A percentile compares a stretch with the other conserved stretches of the same genome.
Evolutionary conservation across 2,888 invertebrate species (phyloP).

Genomic region (Priocnemis perturbator): DNA sequence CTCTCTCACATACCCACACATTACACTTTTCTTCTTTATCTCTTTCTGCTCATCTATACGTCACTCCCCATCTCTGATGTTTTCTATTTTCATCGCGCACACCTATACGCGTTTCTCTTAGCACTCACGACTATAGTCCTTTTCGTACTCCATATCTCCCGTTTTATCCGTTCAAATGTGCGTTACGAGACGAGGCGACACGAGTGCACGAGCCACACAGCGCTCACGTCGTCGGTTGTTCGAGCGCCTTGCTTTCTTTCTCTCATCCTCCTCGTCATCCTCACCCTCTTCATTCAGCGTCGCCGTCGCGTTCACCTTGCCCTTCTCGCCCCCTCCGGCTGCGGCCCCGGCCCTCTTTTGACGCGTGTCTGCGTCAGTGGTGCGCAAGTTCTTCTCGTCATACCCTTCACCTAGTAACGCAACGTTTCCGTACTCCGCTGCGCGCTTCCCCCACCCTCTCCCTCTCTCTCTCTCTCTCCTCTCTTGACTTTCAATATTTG

Average conservation of each 20-base stretch:
- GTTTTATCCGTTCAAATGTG: neutral
- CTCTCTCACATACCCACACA: neutral
- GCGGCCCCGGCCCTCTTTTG: constrained; percentile 36
- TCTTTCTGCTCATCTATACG: neutral
- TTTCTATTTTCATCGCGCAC: neutral
- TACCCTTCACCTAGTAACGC: constrained; percentile 39
- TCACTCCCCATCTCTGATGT: constrained; percentile 3
- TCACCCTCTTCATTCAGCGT: constrained; percentile 28
- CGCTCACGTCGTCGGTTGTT: no score
- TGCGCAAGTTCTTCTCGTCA: constrained; percentile 39
- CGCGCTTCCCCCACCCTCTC: constrained; percentile 38
- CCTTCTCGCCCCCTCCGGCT: constrained; percentile 4
- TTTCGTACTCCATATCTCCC: neutral
- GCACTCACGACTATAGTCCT: no score
- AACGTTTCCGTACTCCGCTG: constrained; percentile 15
- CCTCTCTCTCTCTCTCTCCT: constrained; percentile 33
- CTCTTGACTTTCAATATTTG: constrained; percentile 39
- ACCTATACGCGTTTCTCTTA: neutral
- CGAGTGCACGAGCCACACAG: neutral
- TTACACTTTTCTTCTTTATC: neutral
- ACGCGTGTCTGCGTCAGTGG: constrained; percentile 44
- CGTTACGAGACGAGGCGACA: neutral
- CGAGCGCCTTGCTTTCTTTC: no score
- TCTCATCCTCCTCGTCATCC: constrained; percentile 5
- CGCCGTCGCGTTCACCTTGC: constrained; percentile 1